phyloP scores from a whole-genome alignment of 1,140 invertebrate species.

The Xylocopa sonorina region DNA sequence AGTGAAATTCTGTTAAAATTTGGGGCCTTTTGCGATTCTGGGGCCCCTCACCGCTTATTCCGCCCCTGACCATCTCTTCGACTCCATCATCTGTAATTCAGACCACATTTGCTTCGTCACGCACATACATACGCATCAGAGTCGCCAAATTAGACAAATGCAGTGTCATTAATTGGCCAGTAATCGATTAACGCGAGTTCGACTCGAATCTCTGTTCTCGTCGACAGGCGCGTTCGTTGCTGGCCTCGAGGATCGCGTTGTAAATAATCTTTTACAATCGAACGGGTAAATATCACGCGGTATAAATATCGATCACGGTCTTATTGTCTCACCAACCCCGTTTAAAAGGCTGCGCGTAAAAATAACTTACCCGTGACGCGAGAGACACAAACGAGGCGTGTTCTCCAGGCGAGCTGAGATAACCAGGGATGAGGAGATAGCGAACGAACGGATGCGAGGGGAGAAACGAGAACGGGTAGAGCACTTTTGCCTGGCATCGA shows the following conservation, averaged over 20 bases:
- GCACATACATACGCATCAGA: background rate
- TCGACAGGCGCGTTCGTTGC: background rate
- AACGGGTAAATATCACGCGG: background rate
- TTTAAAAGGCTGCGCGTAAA: constrained; percentile 21
- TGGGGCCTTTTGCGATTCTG: too few species aligned
- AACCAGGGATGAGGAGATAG: constrained; percentile 17
- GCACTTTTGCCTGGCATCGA: too few species aligned
- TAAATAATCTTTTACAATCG: background rate
- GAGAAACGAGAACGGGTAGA: constrained; percentile 17
- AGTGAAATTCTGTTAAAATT: too few species aligned
- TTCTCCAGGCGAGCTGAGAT: background rate
- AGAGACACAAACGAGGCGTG: constrained; percentile 5
- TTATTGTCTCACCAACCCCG: constrained; percentile 19
- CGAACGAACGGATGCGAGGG: background rate
- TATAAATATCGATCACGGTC: constrained; percentile 8
- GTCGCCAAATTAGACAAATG: constrained; percentile 6
- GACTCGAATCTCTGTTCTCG: too few species aligned
- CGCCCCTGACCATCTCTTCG: too few species aligned
- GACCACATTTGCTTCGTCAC: constrained; percentile 18
- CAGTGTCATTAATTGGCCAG: background rate
- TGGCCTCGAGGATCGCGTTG: too few species aligned
- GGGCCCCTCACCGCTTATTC: too few species aligned
- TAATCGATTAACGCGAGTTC: too few species aligned
- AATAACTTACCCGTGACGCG: constrained; percentile 25
- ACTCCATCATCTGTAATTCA: too few species aligned